Conservation (phyloP, 1,140 invertebrate species). For the Solen grandis region DNA sequence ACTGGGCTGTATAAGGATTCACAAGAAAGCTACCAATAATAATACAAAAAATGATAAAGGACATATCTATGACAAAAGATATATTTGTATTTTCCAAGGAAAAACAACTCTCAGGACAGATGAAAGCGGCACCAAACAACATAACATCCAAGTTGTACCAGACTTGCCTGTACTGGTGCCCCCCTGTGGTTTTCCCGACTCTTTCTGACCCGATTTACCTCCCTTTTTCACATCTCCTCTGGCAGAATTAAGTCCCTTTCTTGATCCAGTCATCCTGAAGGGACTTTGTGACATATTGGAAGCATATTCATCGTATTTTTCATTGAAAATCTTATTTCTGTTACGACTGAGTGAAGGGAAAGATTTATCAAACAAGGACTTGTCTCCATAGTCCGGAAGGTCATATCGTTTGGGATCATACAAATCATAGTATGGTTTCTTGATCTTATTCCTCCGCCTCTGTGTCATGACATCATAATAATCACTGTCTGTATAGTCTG, state of each 20-base stretch:
- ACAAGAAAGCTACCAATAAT: too few species aligned
- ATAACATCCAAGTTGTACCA: not conserved
- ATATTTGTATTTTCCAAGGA: too few species aligned
- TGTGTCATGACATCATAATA: constrained; percentile 58
- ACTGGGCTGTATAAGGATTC: too few species aligned
- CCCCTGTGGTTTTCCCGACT: not conserved
- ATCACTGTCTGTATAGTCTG: constrained; percentile 56
- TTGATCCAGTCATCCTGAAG: not conserved
- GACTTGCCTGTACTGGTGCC: not conserved
- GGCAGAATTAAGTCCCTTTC: not conserved
- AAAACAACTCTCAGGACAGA: too few species aligned
- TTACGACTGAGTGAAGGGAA: constrained; percentile 31
- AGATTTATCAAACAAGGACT: constrained; percentile 1
- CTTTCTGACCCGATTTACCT: not conserved
- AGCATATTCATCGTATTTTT: constrained; percentile 53
- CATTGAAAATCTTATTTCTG: constrained; percentile 48
- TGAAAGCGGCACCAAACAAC: not conserved
- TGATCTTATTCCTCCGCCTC: constrained; percentile 52
- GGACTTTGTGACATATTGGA: not conserved
- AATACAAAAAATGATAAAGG: too few species aligned
- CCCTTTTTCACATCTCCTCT: not conserved
- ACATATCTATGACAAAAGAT: too few species aligned
- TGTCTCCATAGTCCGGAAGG: constrained; percentile 29
- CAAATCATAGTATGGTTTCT: constrained; percentile 33
- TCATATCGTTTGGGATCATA: constrained; percentile 38